These are phyloP conservation scores for Yoshiicerus persimilis DNA, from an alignment of 1,140 invertebrate species.

Conservation along the genomic window DNA sequence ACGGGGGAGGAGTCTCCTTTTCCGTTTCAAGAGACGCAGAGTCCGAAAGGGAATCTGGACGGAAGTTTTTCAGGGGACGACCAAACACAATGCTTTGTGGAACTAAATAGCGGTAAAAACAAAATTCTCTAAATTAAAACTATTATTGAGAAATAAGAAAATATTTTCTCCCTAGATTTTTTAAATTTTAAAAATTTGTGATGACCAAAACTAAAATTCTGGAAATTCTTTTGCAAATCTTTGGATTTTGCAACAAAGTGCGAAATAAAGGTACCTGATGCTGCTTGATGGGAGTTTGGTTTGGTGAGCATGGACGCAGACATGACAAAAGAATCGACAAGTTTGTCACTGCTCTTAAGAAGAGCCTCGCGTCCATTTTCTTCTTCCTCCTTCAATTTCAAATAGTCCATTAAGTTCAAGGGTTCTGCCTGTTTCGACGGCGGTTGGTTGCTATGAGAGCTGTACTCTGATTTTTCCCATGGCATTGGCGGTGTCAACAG, in stretches of 20 bases:
- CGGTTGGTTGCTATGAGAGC: not conserved
- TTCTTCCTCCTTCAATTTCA: slow-evolving; percentile 7
- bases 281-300: not conserved
- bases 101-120: not conserved
- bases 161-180: too few species aligned
- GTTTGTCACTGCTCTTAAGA: not conserved
- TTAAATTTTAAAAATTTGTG: too few species aligned
- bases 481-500: not conserved
- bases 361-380: not conserved
- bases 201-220: too few species aligned
- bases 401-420: slow-evolving; percentile 33
- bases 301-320: not conserved
- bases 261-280: not conserved
- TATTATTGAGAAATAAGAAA: too few species aligned
- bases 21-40: not conserved
- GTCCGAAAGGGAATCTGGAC: not conserved
- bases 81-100: not conserved
- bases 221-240: not conserved
- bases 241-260: not conserved
- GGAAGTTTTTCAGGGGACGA: not conserved
- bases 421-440: not conserved
- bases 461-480: not conserved
- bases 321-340: not conserved
- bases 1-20: not conserved
- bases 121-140: not conserved